Conservation (phyloP, 1,140 invertebrate genomes). For the Procambarus clarkii region DNA sequence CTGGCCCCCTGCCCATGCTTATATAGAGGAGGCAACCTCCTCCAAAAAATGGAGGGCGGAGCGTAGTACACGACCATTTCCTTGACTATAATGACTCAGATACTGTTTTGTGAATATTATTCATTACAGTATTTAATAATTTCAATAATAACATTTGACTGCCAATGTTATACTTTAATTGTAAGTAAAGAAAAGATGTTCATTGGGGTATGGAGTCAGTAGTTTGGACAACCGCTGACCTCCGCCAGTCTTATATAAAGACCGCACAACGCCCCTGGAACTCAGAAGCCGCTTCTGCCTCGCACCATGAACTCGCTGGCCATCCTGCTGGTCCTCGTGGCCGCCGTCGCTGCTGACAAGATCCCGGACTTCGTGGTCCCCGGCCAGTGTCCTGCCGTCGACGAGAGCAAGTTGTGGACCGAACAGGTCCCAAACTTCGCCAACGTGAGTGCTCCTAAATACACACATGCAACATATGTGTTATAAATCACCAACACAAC, state of each 20-base stretch:
- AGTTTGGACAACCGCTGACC: too few relatives aligned
- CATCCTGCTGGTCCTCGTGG: slow-evolving; percentile 15
- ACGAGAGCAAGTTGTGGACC: neutral
- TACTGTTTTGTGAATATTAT: too few relatives aligned
- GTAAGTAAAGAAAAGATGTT: too few relatives aligned
- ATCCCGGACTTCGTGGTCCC: slow-evolving; percentile 25
- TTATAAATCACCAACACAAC: too few relatives aligned
- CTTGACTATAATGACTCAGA: too few relatives aligned
- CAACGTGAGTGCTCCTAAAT: neutral
- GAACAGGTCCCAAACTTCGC: neutral
- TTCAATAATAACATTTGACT: too few relatives aligned
- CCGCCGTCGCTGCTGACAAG: slow-evolving; percentile 16
- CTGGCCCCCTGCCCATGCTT: neutral
- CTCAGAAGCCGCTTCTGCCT: too few relatives aligned
- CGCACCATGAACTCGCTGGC: neutral
- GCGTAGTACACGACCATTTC: neutral
- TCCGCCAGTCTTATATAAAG: neutral
- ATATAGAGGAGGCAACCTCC: neutral
- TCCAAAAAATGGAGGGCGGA: neutral
- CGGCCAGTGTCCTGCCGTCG: slow-evolving; percentile 8
- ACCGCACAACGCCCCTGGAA: too few relatives aligned
- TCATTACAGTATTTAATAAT: too few relatives aligned
- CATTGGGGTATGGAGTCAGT: too few relatives aligned
- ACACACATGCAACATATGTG: too few relatives aligned
- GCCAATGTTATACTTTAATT: too few relatives aligned